Conservation (phyloP, 2,888 invertebrate genomes). For the Spodoptera exigua region DNA sequence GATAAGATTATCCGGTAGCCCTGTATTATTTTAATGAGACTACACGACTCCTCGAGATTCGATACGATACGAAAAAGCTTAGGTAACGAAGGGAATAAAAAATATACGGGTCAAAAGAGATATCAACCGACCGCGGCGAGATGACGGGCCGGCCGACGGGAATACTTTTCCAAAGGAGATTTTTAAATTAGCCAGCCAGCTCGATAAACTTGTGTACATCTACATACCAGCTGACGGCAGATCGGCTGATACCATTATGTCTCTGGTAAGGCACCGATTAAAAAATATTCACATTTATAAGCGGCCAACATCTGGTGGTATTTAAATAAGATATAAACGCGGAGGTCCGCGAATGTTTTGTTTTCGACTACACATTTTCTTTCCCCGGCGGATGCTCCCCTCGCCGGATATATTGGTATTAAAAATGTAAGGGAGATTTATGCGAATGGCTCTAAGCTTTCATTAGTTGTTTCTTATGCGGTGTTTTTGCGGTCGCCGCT, state of each 20-base stretch:
- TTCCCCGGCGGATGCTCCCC: conserved; percentile 81
- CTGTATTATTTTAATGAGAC: conserved; percentile 90
- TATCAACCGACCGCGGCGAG: conserved; percentile 79
- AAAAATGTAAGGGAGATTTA: conserved; percentile 90
- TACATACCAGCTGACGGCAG: conserved; percentile 88
- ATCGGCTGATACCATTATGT: conserved; percentile 88
- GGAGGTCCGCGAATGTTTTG: conserved; percentile 84
- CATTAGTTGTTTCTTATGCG: conserved; percentile 88
- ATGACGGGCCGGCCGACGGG: conserved; percentile 73
- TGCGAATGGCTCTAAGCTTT: conserved; percentile 89
- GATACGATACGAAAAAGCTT: conserved; percentile 86
- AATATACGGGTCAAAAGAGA: conserved; percentile 86
- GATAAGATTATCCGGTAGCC: conserved; percentile 89
- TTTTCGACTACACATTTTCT: conserved; percentile 79
- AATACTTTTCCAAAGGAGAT: conserved; percentile 72
- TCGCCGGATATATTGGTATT: conserved; percentile 88
- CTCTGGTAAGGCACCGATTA: conserved; percentile 87
- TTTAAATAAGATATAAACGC: conserved; percentile 89
- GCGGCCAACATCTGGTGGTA: conserved; percentile 87
- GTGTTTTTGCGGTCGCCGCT: conserved; percentile 86
- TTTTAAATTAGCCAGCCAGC: conserved; percentile 86
- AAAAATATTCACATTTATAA: conserved; percentile 87
- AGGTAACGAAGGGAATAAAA: conserved; percentile 87
- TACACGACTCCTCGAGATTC: conserved; percentile 87
- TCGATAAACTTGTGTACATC: conserved; percentile 83